Conservation (phyloP, 2,888 invertebrate species). For the Seladonia tumulorum region DNA sequence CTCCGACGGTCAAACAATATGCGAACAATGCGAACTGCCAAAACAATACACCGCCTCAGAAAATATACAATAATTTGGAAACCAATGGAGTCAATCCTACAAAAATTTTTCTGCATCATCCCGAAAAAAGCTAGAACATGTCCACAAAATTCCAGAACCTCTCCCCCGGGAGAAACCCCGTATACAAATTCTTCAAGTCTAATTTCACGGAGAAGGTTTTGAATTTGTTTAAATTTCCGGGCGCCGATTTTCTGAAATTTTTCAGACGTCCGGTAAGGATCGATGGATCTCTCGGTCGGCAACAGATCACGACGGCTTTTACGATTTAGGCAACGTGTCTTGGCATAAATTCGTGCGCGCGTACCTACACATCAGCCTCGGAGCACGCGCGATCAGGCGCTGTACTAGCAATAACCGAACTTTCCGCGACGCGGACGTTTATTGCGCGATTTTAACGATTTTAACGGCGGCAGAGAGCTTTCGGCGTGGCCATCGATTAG, state of each 20-base stretch:
- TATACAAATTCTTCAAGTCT: neutral
- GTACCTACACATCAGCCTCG: neutral
- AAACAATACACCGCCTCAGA: no score
- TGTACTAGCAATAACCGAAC: conserved; percentile 35
- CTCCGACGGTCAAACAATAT: neutral
- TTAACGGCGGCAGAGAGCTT: conserved; percentile 43
- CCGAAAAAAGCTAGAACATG: no score
- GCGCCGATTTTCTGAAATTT: neutral
- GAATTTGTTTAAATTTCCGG: neutral
- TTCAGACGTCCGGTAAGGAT: neutral
- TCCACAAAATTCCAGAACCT: no score
- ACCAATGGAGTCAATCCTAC: no score
- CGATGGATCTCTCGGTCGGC: neutral
- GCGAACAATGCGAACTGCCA: no score
- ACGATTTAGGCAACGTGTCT: no score
- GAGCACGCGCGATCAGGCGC: conserved; percentile 16
- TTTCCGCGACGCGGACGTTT: conserved; percentile 28
- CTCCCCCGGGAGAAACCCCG: no score
- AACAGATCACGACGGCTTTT: no score
- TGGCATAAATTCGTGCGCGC: conserved; percentile 38
- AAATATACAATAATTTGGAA: no score
- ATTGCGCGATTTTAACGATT: conserved; percentile 55
- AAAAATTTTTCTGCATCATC: no score
- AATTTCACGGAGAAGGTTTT: neutral
- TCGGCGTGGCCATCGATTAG: conserved; percentile 61